phyloP scores from a whole-genome alignment of 1,140 invertebrate species.

The Cherax destructor region DNA sequence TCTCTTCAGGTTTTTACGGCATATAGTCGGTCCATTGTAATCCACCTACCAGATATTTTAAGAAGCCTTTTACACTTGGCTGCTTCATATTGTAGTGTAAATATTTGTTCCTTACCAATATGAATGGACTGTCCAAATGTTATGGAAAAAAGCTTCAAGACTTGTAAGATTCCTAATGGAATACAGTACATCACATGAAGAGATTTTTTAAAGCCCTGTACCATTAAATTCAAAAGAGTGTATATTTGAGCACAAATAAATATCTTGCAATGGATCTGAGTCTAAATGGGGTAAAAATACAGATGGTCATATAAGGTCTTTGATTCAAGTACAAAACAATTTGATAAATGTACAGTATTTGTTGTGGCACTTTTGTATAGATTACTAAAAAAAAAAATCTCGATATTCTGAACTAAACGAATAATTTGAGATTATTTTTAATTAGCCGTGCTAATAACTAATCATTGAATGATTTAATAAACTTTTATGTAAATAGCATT shows the following conservation, averaged over 20 bases:
- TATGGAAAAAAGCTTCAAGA: neutral
- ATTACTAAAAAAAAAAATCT: too few species aligned
- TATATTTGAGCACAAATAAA: neutral
- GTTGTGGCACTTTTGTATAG: too few species aligned
- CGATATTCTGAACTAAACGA: too few species aligned
- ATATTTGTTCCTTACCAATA: neutral
- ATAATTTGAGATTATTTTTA: too few species aligned
- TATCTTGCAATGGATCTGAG: too few species aligned
- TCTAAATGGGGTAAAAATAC: too few species aligned
- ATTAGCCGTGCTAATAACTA: too few species aligned
- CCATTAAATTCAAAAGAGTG: neutral
- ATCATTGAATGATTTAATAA: too few species aligned
- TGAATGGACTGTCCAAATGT: neutral
- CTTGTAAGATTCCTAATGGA: neutral
- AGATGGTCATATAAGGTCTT: too few species aligned
- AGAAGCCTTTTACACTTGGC: neutral
- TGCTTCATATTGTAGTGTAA: neutral
- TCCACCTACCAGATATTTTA: neutral
- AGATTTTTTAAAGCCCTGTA: neutral
- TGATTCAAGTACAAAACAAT: too few species aligned
- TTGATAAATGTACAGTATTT: too few species aligned
- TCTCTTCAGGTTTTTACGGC: neutral
- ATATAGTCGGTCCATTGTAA: neutral
- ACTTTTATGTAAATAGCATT: too few species aligned
- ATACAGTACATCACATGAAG: neutral